Conservation (phyloP, 1,140 invertebrate species). For the Apis florea region DNA sequence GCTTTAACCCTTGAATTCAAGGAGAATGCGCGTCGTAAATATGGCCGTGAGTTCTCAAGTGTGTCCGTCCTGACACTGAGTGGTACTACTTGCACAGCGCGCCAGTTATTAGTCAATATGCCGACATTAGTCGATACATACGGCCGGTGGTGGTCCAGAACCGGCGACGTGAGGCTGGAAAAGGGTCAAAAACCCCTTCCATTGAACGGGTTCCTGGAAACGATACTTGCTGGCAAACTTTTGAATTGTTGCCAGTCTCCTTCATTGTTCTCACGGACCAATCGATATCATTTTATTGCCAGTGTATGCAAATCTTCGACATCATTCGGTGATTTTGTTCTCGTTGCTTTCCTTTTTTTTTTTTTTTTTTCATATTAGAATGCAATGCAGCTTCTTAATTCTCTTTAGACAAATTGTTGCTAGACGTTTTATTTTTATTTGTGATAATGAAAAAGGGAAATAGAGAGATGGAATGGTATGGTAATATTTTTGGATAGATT, state of each 20-base stretch:
- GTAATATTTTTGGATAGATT: too few relatives aligned
- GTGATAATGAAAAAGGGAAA: fast-evolving
- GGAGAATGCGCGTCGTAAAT: conserved; percentile 51
- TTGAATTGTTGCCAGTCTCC: conserved; percentile 50
- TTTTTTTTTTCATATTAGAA: background rate
- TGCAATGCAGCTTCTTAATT: background rate
- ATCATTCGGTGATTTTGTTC: background rate
- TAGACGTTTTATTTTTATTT: background rate
- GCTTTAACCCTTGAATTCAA: conserved; percentile 44
- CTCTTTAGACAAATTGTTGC: background rate
- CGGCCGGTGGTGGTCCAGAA: background rate
- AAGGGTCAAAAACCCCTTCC: conserved; percentile 37
- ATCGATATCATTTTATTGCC: conserved; percentile 45
- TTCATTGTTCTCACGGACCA: conserved; percentile 51
- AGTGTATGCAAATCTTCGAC: conserved; percentile 18
- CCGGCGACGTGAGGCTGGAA: conserved; percentile 17
- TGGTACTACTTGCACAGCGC: conserved; percentile 71
- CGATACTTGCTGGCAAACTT: conserved; percentile 42
- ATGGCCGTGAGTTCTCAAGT: conserved; percentile 28
- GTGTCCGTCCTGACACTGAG: conserved; percentile 71
- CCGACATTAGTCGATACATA: conserved; percentile 54
- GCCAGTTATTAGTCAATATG: conserved; percentile 64
- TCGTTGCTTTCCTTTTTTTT: background rate
- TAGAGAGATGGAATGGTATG: too few relatives aligned
- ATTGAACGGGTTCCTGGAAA: conserved; percentile 32